Percentiles rank a stretch among this genome's conserved stretches.
Evolutionary conservation across 1,140 invertebrate species (phyloP).

Genomic region (Camponotus pennsylvanicus): DNA sequence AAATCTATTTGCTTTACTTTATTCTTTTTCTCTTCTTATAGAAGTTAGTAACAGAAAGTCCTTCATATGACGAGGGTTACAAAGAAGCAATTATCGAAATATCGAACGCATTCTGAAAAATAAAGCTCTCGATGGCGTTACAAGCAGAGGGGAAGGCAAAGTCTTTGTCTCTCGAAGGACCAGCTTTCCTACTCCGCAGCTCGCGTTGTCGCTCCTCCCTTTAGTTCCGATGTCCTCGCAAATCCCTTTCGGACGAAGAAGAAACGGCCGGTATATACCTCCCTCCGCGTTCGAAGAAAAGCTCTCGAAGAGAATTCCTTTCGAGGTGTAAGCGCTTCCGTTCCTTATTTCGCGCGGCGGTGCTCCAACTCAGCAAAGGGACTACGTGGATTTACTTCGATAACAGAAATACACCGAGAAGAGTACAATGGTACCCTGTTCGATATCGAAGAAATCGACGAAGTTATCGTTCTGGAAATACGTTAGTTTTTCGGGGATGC

Average conservation of each 20-base stretch:
- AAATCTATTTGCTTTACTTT: not conserved
- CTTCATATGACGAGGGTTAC: constrained; percentile 26
- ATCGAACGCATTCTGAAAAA: constrained; percentile 54
- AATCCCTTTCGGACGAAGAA: constrained; percentile 71
- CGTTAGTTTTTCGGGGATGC: constrained; percentile 15
- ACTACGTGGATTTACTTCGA: constrained; percentile 77
- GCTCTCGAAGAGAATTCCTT: constrained; percentile 72
- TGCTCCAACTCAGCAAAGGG: constrained; percentile 60
- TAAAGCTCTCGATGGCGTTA: constrained; percentile 41
- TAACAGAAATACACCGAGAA: constrained; percentile 72
- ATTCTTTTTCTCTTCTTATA: not conserved
- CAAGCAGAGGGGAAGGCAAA: not conserved
- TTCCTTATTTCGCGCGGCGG: constrained; percentile 70
- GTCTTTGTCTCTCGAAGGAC: constrained; percentile 51
- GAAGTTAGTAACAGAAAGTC: constrained; percentile 17
- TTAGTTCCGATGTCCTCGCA: constrained; percentile 62
- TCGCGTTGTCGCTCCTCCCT: constrained; percentile 20
- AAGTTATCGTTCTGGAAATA: constrained; percentile 14
- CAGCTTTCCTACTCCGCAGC: not conserved
- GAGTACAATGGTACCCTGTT: constrained; percentile 63
- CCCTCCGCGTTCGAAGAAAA: constrained; percentile 50
- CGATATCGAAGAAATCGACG: constrained; percentile 36
- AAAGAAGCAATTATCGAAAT: constrained; percentile 57
- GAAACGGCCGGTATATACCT: constrained; percentile 57
- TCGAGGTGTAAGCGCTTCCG: constrained; percentile 73